These are phyloP conservation scores for Lepisosteus osseus DNA, from an alignment of 2,113 vertebrate species.

Conservation along the genomic window DNA sequence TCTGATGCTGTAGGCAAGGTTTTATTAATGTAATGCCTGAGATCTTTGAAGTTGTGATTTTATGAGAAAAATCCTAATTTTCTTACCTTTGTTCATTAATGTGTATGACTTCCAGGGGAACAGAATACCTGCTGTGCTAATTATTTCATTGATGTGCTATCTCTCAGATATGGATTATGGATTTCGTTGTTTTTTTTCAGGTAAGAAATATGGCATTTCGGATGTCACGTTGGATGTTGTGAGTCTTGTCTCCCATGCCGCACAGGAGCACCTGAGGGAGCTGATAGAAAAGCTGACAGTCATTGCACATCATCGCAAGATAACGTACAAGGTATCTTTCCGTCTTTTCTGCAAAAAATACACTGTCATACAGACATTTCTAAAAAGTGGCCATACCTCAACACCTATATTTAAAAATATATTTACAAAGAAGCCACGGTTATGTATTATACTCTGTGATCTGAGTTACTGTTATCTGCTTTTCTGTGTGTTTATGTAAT, in stretches of 20 bases:
- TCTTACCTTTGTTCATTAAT: conserved; percentile 94
- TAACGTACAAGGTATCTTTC: conserved; percentile 72
- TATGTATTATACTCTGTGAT: no score
- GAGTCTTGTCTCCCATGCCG: conserved; percentile 83
- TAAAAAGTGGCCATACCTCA: no score
- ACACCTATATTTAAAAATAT: no score
- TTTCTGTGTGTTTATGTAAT: no score
- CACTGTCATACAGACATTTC: background rate
- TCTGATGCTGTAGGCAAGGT: conserved; percentile 85
- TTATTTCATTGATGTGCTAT: conserved; percentile 92
- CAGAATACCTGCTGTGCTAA: conserved; percentile 95
- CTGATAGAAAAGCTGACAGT: conserved; percentile 80
- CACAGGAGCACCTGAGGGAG: conserved; percentile 79
- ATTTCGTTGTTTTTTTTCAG: conserved; percentile 83
- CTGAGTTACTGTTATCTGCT: no score
- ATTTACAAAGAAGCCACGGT: no score
- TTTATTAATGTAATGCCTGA: conserved; percentile 93
- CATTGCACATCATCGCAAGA: conserved; percentile 77
- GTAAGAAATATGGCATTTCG: conserved; percentile 80
- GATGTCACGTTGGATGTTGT: conserved; percentile 82
- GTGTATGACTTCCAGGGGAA: conserved; percentile 93
- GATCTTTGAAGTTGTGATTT: conserved; percentile 98
- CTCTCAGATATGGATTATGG: conserved; percentile 88
- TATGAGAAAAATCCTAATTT: conserved; percentile 97
- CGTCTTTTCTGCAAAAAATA: background rate